These are phyloP conservation scores for Oxytorus armatus DNA, from an alignment of 2,888 invertebrate genomes.

Conservation along the genomic window DNA sequence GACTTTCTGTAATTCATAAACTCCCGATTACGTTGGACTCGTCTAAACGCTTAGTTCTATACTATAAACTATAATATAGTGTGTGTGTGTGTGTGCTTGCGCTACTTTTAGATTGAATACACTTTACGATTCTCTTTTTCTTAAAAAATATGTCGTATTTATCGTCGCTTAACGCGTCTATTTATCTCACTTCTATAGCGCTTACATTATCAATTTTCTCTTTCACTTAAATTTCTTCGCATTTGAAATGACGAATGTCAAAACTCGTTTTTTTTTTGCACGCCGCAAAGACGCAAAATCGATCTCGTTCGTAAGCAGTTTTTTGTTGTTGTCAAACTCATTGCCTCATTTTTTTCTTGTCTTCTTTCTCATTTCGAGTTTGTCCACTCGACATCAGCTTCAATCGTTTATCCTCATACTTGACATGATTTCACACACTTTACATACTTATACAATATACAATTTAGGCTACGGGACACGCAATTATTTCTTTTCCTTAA, in stretches of 20 bases:
- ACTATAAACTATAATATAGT: conserved; percentile 27
- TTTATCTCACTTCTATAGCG: conserved; percentile 28
- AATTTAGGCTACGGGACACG: conserved; percentile 54
- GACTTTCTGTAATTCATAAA: conserved; percentile 61
- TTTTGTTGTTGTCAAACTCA: too few species aligned
- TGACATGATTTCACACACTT: conserved; percentile 20
- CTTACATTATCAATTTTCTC: conserved; percentile 16
- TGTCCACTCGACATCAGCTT: neutral
- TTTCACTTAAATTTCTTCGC: neutral
- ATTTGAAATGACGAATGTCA: too few species aligned
- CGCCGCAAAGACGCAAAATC: too few species aligned
- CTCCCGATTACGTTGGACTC: conserved; percentile 52
- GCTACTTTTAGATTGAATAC: conserved; percentile 73
- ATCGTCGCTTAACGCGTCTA: conserved; percentile 58
- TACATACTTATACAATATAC: conserved; percentile 44
- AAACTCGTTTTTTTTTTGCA: neutral
- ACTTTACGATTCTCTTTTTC: conserved; percentile 68
- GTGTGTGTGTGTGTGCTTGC: conserved; percentile 65
- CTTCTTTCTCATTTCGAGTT: neutral
- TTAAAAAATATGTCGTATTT: conserved; percentile 74
- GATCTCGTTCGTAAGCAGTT: too few species aligned
- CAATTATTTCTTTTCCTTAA: conserved; percentile 33
- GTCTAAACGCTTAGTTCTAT: conserved; percentile 28
- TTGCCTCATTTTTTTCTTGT: neutral
- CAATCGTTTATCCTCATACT: neutral